Base-by-base conservation (phyloP, 92 coral and sea anemone species). In the Porites cylindrica region DNA sequence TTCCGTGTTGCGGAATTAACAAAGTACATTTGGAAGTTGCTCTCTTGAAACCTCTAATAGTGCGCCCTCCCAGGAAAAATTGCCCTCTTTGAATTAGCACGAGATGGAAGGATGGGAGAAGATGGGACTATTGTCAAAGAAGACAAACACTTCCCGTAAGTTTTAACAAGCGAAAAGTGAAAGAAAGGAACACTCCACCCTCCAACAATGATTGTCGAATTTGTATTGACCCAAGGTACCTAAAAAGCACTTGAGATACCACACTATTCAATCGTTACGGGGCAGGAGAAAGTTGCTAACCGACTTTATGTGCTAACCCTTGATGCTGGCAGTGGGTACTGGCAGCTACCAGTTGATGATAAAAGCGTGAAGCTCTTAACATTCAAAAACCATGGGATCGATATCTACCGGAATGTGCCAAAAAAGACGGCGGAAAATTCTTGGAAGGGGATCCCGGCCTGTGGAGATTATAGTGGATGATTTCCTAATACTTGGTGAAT, bases 351-450 rank as follows among this genome's bases (percentile, higher is more conserved):
- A 29, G 88, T 88, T 1, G 84, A 88, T 66, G 83, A 81, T 14
- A 14, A 73, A n/a, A 83, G 92, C 62, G 79, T 90, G 52, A 88
- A 89, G 50, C 63, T 88, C 13, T 81, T 92, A 5, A 85, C 88
- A 7, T 89, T 89, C 54, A 89, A 91, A 24, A 88, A 86, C 17
- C 94, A 89, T 11, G 88, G 86, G 90, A 85, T 14, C 3, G 82
- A 47, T 82, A 91, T 63, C 67, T 86, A 19, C 80, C 72, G 93
- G 89, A 52, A 78, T 92, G n/a, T 89, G 89, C 88, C 88, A 92
- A 70, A 92, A 70, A 76, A 38, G 92, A 91, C 68, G 84, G 82
- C 77, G 94, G 58, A 18, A 69, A 80, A 58, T 81, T 88, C 9
- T 92, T 92, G 20, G 47, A 38, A 38, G 47, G 78, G 21, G 78